Percentiles rank a stretch among this genome's conserved stretches.
Conservation (phyloP, 2,797 vertebrate species). For the Neostethus bicornis region DNA sequence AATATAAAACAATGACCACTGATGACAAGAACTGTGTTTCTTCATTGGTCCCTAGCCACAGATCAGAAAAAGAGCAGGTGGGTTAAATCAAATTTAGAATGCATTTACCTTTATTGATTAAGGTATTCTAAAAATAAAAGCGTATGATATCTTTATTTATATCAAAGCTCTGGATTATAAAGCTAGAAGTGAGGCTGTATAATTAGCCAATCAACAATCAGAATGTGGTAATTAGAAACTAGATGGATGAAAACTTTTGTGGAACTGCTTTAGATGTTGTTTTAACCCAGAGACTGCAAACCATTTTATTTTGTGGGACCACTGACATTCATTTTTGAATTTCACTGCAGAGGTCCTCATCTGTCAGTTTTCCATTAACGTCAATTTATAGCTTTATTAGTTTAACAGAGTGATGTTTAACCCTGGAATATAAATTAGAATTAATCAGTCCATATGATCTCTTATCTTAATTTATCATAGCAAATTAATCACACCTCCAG, state of each 20-base stretch:
- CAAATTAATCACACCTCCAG: conserved; percentile 30
- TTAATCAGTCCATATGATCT: conserved; percentile 2
- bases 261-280: conserved; percentile 25
- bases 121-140: no score
- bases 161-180: conserved; percentile 5
- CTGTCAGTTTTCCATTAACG: not conserved
- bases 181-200: not conserved
- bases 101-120: not conserved
- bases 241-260: conserved; percentile 13
- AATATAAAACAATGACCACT: conserved; percentile 21
- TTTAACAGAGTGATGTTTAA: conserved; percentile 9
- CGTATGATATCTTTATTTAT: no score
- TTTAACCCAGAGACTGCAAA: conserved; percentile 44
- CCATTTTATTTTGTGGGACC: conserved; percentile 27
- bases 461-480: conserved; percentile 20
- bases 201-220: conserved; percentile 1
- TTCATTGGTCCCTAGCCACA: conserved; percentile 2
- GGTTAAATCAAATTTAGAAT: conserved; percentile 10
- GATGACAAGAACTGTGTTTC: conserved; percentile 29
- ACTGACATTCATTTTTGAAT: conserved; percentile 24
- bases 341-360: conserved; percentile 18
- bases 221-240: conserved; percentile 10
- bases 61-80: not conserved
- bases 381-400: conserved; percentile 20
- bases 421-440: conserved; percentile 19